Conservation (phyloP, 2,113 vertebrate species). For the Ciconia boyciana region DNA sequence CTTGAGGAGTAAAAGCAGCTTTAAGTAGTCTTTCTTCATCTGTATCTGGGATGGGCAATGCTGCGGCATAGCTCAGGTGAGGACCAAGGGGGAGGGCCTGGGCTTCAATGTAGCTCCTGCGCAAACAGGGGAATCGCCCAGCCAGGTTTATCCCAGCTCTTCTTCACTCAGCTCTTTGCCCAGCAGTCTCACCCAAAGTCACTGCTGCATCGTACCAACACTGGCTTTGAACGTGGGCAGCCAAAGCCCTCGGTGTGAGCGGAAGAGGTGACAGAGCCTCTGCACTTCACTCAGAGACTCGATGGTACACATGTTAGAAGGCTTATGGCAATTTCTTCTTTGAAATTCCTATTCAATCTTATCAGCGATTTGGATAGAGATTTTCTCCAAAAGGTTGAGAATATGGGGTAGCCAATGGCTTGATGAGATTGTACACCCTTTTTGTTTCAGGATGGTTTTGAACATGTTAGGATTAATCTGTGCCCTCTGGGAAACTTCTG, state of each 20-base stretch:
- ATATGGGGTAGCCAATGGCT: not conserved
- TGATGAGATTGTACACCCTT: not conserved
- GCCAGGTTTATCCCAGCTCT: not conserved
- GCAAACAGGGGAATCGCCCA: not conserved
- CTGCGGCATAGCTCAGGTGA: not conserved
- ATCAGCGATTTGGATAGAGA: not conserved
- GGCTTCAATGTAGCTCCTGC: not conserved
- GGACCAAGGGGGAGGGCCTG: not conserved
- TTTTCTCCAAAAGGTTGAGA: not conserved
- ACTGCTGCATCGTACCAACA: accelerated
- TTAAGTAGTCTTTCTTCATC: not conserved
- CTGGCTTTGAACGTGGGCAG: not conserved
- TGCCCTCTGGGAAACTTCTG: not conserved
- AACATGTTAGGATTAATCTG: not conserved
- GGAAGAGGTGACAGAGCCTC: not conserved
- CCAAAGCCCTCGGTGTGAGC: not conserved
- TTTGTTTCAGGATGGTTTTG: not conserved
- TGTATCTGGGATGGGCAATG: not conserved
- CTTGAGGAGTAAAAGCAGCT: not conserved
- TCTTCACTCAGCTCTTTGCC: not conserved
- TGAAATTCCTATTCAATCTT: not conserved
- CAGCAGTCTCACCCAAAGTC: not conserved
- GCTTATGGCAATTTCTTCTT: not conserved
- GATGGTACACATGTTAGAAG: not conserved
- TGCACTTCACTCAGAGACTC: not conserved